These are phyloP conservation scores for Bothrops alternatus DNA, from an alignment of 2,797 vertebrate species.

Conservation along the genomic window DNA sequence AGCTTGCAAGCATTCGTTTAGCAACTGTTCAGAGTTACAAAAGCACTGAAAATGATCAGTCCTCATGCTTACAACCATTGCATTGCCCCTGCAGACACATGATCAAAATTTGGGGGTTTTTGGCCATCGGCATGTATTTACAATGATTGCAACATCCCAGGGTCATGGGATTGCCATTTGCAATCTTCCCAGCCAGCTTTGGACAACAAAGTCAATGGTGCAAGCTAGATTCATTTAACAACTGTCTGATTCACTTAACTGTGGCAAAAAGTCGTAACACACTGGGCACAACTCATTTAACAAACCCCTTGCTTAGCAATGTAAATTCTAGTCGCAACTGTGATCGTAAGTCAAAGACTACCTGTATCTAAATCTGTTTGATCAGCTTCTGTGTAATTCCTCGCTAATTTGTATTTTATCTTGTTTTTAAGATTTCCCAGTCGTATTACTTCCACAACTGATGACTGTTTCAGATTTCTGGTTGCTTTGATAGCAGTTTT, in stretches of 20 bases:
- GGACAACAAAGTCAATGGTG: not conserved
- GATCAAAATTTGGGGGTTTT: not conserved
- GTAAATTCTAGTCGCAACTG: not conserved
- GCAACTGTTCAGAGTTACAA: not conserved
- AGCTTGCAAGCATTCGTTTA: not conserved
- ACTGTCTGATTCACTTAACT: not conserved
- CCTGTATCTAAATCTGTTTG: not conserved
- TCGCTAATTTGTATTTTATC: not conserved
- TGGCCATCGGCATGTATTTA: not conserved
- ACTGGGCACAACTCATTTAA: not conserved
- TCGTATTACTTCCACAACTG: not conserved
- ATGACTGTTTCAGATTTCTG: not conserved
- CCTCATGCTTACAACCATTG: not conserved
- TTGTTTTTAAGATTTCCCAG: not conserved
- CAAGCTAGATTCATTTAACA: not conserved
- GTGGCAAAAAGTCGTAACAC: not conserved
- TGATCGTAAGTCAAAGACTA: not conserved
- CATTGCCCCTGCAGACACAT: not conserved
- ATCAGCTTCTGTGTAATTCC: not conserved
- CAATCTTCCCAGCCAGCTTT: not conserved
- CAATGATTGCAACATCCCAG: not conserved
- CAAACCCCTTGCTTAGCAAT: not conserved
- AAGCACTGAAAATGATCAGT: not conserved
- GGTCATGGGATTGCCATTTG: not conserved
- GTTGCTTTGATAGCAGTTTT: not conserved